phyloP scores from a whole-genome alignment of 2,113 vertebrate genomes.

The Vulpes ferrilata region DNA sequence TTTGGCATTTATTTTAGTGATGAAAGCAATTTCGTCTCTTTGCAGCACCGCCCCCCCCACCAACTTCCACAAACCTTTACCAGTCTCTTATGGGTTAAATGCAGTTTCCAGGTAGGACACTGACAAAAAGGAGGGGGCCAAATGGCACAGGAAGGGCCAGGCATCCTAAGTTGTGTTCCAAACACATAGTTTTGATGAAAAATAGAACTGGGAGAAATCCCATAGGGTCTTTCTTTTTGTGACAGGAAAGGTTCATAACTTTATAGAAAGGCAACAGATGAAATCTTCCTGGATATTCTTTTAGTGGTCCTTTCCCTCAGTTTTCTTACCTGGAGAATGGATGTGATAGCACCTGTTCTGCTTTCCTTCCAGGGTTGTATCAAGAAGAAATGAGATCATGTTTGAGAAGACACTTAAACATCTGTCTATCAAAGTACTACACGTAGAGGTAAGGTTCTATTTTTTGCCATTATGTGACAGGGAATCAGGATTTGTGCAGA shows the following conservation, averaged over 20 bases:
- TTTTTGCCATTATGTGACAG: constrained; percentile 43
- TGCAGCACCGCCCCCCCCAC: neutral
- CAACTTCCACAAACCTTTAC: neutral
- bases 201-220: constrained; percentile 26
- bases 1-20: constrained; percentile 53
- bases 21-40: constrained; percentile 35
- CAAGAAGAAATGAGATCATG: constrained; percentile 4
- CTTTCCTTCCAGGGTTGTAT: neutral
- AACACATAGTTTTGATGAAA: constrained; percentile 41
- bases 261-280: neutral
- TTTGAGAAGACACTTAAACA: neutral
- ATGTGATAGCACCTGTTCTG: neutral
- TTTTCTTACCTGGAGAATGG: constrained; percentile 46
- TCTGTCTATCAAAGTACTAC: neutral
- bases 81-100: neutral
- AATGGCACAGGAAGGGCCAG: neutral
- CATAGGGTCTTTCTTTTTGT: neutral
- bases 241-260: neutral
- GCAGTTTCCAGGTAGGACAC: constrained; percentile 21
- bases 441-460: neutral
- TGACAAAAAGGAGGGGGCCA: constrained; percentile 10
- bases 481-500: neutral
- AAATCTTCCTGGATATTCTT: neutral
- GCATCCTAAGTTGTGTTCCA: constrained; percentile 22
- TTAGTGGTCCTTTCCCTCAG: constrained; percentile 1